Evolutionary conservation across 1,140 invertebrate genomes (phyloP), one percentile per base, ranked within the genome.

Genomic region (Zaprionus inermis): DNA sequence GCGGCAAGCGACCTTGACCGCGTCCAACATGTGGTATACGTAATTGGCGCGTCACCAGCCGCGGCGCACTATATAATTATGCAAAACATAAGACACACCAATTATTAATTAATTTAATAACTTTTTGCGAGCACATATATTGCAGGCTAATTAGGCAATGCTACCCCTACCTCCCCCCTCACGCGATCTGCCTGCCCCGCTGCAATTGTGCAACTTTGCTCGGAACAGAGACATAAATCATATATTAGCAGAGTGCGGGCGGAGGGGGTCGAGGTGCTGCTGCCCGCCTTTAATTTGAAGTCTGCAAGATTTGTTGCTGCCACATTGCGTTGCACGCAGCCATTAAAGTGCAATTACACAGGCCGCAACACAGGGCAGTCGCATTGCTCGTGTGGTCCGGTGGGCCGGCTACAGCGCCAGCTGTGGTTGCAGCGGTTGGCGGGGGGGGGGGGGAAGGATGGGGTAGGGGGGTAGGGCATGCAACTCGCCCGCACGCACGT

Each of bases 261-360:
- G n/a, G 16, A 28, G n/a, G n/a, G 9, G 5, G n/a, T 69, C n/a
- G n/a, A n/a, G n/a, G n/a, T n/a, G n/a, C n/a, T 68, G 68, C 65
- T 79, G 61, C 70, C 65, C 69, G 67, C 76, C 60, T 73, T 88
- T 88, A 79, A 86, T 88, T 77, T 83, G 68, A 78, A 79, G 61
- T 88, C 57, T 76, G 61, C 72, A 74, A 71, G 82, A 85, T 86
- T 88, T 79, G 78, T 79, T 72, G 64, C 49, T 67, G 59, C 59
- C 20, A 30, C 30, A 32, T 34, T 54, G 34, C 55, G 36, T 85
- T 83, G 72, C 76, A 49, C 61, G 77, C 80, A 79, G 71, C 80
- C 84, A 88, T 88, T 88, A 89, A 89, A 89, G 78, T 88, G 84
- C 80, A 84, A 88, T 88, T 88, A 88, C 64, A 71, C 24, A 67